These are phyloP conservation scores for Cydia pomonella DNA, from an alignment of 1,140 invertebrate species.

Conservation along the genomic window DNA sequence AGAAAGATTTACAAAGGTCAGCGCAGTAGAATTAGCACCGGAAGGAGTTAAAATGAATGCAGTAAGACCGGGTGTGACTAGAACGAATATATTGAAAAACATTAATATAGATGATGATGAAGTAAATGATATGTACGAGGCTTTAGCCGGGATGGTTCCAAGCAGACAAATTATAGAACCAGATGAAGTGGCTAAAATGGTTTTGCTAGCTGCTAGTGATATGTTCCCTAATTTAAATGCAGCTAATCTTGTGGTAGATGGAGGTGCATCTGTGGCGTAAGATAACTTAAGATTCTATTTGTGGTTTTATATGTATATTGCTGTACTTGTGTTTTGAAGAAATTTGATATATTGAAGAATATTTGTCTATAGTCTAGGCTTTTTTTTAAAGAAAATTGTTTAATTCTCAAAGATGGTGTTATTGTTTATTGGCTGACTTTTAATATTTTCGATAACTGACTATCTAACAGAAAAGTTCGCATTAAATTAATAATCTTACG, in stretches of 20 bases:
- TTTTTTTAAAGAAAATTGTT: too few relatives aligned
- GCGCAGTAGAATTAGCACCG: constrained; percentile 79
- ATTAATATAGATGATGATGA: constrained; percentile 82
- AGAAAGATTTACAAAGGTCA: constrained; percentile 85
- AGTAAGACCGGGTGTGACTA: constrained; percentile 83
- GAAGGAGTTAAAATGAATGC: constrained; percentile 84
- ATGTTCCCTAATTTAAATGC: constrained; percentile 90
- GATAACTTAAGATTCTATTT: neutral
- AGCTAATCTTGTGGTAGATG: constrained; percentile 88
- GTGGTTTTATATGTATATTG: neutral
- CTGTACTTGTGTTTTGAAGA: neutral
- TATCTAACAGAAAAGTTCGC: too few relatives aligned
- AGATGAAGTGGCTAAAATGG: constrained; percentile 88
- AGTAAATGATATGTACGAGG: constrained; percentile 77
- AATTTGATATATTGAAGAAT: too few relatives aligned
- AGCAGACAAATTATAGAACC: constrained; percentile 85
- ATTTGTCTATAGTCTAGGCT: too few relatives aligned
- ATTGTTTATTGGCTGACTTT: too few relatives aligned
- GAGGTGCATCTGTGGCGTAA: constrained; percentile 70
- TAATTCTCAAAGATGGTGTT: too few relatives aligned
- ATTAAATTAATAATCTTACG: too few relatives aligned
- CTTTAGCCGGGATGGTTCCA: constrained; percentile 86
- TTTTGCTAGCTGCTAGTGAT: constrained; percentile 90
- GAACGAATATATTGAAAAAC: constrained; percentile 83
- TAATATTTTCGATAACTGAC: too few relatives aligned